Evolutionary conservation across 2,797 vertebrate genomes (phyloP), one percentile per base, ranked within the genome.

Genomic region (Pseudomugil gertrudae): DNA sequence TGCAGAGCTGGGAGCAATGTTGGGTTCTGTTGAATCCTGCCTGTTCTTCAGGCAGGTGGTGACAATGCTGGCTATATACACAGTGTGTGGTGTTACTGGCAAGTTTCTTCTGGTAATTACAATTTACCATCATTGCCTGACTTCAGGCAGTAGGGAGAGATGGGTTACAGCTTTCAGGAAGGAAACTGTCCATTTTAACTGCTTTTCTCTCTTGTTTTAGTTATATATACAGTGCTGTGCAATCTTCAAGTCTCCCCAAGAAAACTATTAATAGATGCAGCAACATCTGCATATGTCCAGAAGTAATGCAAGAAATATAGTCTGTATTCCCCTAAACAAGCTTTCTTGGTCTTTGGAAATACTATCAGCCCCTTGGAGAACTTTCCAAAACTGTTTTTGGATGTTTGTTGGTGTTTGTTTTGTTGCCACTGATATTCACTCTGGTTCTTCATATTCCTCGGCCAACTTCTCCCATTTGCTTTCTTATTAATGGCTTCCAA

Each of bases 1-100:
- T 81, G 76, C 68, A 74, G 36, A 69, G 77, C 64, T 79, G 29
- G 58, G 56, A 80, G 80, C 82, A 57, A 52, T 60, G 75, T 62
- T 1, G 32, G 76, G 83, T 66, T 82, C 84, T 91, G 91, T 92
- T 81, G 57, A 83, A 48, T 89, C 91, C 86, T 90, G 89, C 63
- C 88, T 71, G 82, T 84, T 88, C 83, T 83, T 87, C 70, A 87
- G 80, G 58, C 81, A 87, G 83, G 89, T 90, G 87, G 79, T 84
- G 85, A 90, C 88, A 89, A 75, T 89, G 72, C 73, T 65, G 78
- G 62, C 69, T 80, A 5, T 67, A 77, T 61, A 85, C n/a, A 68
- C 72, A 78, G 63, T 79, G 71, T 67, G 47, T 68, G n/a, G 47
- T 78, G 64, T 88, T 82, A 73, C 82, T 87, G 89, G 80, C 83